Conservation (phyloP, 1,140 invertebrate species). For the Drosophila kanapiae region DNA sequence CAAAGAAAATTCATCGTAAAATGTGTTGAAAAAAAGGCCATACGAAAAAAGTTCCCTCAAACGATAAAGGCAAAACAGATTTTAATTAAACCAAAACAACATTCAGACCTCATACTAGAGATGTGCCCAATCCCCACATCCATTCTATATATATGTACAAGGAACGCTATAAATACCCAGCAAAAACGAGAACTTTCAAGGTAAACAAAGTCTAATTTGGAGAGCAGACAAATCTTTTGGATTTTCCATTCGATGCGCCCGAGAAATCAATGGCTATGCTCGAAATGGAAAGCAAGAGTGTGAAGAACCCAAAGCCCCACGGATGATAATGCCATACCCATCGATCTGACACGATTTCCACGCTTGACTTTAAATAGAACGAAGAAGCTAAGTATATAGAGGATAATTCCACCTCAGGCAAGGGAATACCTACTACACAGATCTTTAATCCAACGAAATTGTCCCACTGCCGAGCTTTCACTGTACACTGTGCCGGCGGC, state of each 20-base stretch:
- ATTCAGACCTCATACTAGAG: slow-evolving; percentile 32
- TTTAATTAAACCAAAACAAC: slow-evolving; percentile 80
- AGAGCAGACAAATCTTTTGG: slow-evolving; percentile 58
- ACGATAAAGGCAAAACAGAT: slow-evolving; percentile 61
- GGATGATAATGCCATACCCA: slow-evolving; percentile 1
- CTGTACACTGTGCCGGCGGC: slow-evolving; percentile 30
- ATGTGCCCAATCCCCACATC: slow-evolving; percentile 36
- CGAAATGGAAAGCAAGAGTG: slow-evolving; percentile 26
- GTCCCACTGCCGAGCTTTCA: slow-evolving; percentile 15
- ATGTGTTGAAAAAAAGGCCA: slow-evolving; percentile 66
- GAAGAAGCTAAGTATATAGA: slow-evolving; percentile 17
- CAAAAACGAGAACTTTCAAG: slow-evolving; percentile 69
- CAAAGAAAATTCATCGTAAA: slow-evolving; percentile 58
- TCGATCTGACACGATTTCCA: slow-evolving; percentile 56
- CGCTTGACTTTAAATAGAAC: slow-evolving; percentile 73
- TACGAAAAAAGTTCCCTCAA: slow-evolving; percentile 47
- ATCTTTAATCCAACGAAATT: slow-evolving; percentile 31
- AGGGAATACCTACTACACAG: slow-evolving; percentile 1
- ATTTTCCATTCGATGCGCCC: slow-evolving; percentile 35
- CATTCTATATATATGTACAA: slow-evolving; percentile 30
- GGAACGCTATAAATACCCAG: slow-evolving; percentile 65
- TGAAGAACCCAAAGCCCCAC: slow-evolving; percentile 24
- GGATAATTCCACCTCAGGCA: neutral
- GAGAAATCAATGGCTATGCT: slow-evolving; percentile 40
- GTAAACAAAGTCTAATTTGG: slow-evolving; percentile 75